Evolutionary conservation across 2,888 invertebrate genomes (phyloP).

Genomic region (Anticlea derivata): DNA sequence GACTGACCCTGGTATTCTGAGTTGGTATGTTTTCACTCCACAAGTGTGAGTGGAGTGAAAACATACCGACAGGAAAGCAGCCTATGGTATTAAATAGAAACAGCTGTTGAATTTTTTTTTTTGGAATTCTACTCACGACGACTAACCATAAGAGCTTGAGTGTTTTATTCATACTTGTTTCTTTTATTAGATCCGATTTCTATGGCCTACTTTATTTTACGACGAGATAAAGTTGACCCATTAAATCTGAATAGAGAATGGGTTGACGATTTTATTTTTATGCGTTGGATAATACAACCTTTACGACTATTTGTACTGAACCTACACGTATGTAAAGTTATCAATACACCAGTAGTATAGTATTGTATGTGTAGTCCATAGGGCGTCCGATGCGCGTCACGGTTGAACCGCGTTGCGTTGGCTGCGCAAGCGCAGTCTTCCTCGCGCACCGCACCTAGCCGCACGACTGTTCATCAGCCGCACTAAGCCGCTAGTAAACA

Average conservation of each 20-base stretch:
- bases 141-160: no score
- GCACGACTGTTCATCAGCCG: conserved; percentile 29
- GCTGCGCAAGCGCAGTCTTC: conserved; percentile 34
- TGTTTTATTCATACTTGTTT: conserved; percentile 52
- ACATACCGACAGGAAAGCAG: no score
- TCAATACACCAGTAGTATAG: not conserved
- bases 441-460: conserved; percentile 35
- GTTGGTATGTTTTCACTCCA: no score
- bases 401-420: conserved; percentile 11
- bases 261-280: conserved; percentile 18
- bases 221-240: conserved; percentile 34
- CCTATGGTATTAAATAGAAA: no score
- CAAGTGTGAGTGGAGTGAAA: no score
- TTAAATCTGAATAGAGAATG: conserved; percentile 33
- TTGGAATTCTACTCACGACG: no score
- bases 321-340: not conserved
- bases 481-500: conserved; percentile 54
- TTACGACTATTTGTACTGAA: conserved; percentile 4
- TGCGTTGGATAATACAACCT: conserved; percentile 17
- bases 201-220: conserved; percentile 42
- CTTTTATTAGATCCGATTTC: conserved; percentile 40
- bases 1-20: no score
- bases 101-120: no score
- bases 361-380: conserved; percentile 7
- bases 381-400: conserved; percentile 21